Evolutionary conservation across 2,888 invertebrate genomes (phyloP), one percentile per base, ranked within the genome.

Genomic region (Ormyrus rosae): DNA sequence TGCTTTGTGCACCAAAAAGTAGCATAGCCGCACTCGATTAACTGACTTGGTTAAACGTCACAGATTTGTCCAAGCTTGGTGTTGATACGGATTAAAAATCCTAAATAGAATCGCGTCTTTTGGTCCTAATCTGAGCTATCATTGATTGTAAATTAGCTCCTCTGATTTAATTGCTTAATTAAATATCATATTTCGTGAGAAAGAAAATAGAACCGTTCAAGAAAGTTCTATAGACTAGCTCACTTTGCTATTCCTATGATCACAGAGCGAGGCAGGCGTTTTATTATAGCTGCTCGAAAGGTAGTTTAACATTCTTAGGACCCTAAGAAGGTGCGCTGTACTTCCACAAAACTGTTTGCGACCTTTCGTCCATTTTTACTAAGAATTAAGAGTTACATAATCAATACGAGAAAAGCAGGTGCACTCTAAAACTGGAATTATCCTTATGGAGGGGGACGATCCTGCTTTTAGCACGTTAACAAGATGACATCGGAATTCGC

Each of bases 151-250:
- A 87, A 87, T 87, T 86, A 86, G 83, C 82, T 85, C 83, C 85
- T 85, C 84, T 85, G 80, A 84, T 85, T 84, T 84, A 85, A 87
- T 86, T 86, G 85, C 85, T 87, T 86, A 87, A 86, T 87, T 86
- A 83, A 87, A 87, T 86, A 86, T 86, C 85, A 81, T 85, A 83
- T 86, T 86, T 85, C 84, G 83, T 84, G 84, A 73, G 84, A 84
- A 83, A 85, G 84, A 74, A 81, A 83, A 85, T 73, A 81, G 83
- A 85, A 84, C 83, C 81, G 6, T 34, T 69, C 77, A 74, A 67
- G 46, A 72, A 64, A 81, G 77, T 85, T 83, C 84, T 81, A 82
- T 84, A 82, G 48, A 81, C 86, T 84, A 80, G 84, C 85, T 83
- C 84, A 83, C 84, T 79, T 80, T 81, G 83, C 83, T 85, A 78